A percentile compares a stretch with the other conserved stretches of the same genome.
phyloP scores from a whole-genome alignment of 2,113 vertebrate species.

The Psittacara wagleri region DNA sequence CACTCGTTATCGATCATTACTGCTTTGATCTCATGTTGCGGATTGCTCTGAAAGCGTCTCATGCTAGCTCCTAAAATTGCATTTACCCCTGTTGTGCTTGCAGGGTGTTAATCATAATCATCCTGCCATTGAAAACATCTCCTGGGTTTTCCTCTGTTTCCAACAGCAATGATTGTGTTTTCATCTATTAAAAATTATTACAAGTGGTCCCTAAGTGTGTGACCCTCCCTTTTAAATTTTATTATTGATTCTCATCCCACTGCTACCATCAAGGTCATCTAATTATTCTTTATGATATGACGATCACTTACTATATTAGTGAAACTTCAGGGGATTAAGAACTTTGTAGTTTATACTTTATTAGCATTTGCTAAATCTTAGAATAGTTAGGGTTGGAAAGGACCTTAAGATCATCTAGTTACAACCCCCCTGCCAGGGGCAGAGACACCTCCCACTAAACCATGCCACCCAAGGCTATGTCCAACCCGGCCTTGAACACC shows the following conservation, averaged over 20 bases:
- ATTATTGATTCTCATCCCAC: not conserved
- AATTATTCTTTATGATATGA: not conserved
- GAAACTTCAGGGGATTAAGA: not conserved
- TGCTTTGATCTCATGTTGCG: not conserved
- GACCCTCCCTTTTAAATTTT: not conserved
- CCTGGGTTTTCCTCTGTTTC: not conserved
- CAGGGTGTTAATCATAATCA: accelerated
- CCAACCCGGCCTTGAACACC: no score
- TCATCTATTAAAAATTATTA: not conserved
- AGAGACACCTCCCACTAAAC: no score
- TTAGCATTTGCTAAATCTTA: not conserved
- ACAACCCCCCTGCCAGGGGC: no score
- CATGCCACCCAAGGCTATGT: no score
- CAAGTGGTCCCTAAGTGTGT: not conserved
- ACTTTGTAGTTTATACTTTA: not conserved
- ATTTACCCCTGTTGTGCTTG: not conserved
- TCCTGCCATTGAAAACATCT: not conserved
- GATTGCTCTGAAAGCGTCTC: accelerated
- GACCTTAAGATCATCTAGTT: no score
- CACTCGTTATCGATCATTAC: accelerated
- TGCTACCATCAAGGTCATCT: not conserved
- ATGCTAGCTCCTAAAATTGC: not conserved
- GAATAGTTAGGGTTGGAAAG: no score
- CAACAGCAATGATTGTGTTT: not conserved
- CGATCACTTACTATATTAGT: not conserved